Base-by-base conservation (phyloP, 2,797 vertebrate genomes). In the Platalea minor region DNA sequence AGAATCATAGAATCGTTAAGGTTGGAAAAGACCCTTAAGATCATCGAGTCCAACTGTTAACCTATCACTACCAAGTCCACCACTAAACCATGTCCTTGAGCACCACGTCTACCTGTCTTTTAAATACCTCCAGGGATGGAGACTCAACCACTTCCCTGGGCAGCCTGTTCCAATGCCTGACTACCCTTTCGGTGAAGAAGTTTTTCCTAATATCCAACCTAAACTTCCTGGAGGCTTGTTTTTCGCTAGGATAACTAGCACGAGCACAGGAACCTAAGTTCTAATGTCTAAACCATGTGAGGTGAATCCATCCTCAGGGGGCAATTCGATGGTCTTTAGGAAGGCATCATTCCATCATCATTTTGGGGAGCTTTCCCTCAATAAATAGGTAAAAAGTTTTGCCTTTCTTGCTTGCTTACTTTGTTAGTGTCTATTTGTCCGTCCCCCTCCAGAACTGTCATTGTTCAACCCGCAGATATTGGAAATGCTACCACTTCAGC, bases 251-350 rank as follows among this genome's bases (percentile, higher is more conserved):
- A 57, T 65, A 74, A 50, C 43, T 64, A 48, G 35, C 21, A 76
- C 0, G 0, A 73, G 51, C 60, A 65, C 13, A 35, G 57, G 25
- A 56, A 84, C 33, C 65, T 50, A 23, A 1, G 0, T 88, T 46
- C 20, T 85, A 37, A 29, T 85, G 39, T 72, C 48, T 81, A 18
- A 81, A 23, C 48, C 21, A 2, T 4, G 10, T 10, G 13, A 84
- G 45, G 31, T 39, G 11, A 85, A 54, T 73, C 39, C 33, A 21
- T 45, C 18, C 24, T 54, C 35, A 28, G 29, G 24, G 54, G 6
- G 7, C 19, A 73, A 17, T 54, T 37, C 6, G 1, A 11, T 65
- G 14, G 24, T 48, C 45, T 87, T 89, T 57, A 85, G 43, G 59
- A 89, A 89, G 28, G 26, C 37, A 26, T 59, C 13, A 46, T 76